Evolutionary conservation across 2,888 invertebrate species (phyloP), one percentile per base, ranked within the genome.

Genomic region (Eupsilia transversa): DNA sequence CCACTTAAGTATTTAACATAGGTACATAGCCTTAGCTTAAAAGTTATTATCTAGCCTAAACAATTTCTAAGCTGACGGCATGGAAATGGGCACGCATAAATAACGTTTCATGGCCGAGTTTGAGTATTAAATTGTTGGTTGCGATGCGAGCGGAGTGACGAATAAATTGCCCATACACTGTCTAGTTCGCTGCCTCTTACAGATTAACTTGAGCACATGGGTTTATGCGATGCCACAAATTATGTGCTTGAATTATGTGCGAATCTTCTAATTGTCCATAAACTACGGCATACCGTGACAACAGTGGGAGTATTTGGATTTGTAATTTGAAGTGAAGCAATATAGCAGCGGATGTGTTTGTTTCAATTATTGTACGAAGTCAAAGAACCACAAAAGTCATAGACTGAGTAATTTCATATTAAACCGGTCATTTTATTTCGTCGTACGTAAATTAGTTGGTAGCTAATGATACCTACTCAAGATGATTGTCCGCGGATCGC

Each of bases 1-100:
- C 95, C 96, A 95, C 96, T 96, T 96, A 96, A 93, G 94, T 94
- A 94, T 95, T 96, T 96, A 96, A 94, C 95, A 93, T 94, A 93
- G 93, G 92, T 93, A 94, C 92, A 92, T 93, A 95, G 93, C 91
- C 93, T 95, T 95, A 95, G 94, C 95, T 95, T 92, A 94, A 95
- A 95, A 94, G 91, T 94, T 94, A 95, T 95, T 95, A 96, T 95
- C 95, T 95, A 95, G 94, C 95, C 94, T 93, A 95, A 95, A 95
- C 94, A 93, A 93, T 94, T 94, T 93, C 92, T 91, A 91, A 91
- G 90, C 92, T 94, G 93, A 92, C 93, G 91, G 93, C 93, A 93
- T 94, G 94, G 93, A 95, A 95, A 95, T 95, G 93, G 94, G 94
- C 92, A 94, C 95, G 93, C 94, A 95, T 95, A 94, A 94, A 94